Evolutionary conservation across 2,888 invertebrate genomes (phyloP), one percentile per base, ranked within the genome.

Genomic region (Sarcophaga rosellei): DNA sequence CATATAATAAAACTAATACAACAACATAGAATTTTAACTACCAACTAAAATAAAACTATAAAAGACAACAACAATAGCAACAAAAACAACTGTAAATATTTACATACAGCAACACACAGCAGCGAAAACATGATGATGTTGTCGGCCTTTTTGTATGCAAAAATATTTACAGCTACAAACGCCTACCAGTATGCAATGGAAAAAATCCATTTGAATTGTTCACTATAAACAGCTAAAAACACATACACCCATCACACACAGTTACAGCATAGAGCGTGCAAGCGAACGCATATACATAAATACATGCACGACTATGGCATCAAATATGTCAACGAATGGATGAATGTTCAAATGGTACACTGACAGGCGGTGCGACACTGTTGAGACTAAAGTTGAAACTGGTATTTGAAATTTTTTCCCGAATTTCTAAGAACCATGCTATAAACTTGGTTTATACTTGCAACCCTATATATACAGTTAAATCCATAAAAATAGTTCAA

Each of bases 141-240:
- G 81, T 84, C 69, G 77, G 59, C 75, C 73, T 63, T 78, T 81
- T 81, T 78, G 74, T 81, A 86, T 86, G 84, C 81, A 78, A 78
- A 78, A 81, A 23, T 72, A 84, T 86, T 86, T 86, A 72, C 84
- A 81, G 57, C 81, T 78, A 81, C 84, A 70, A 86, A 81, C 81
- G 84, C 84, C 86, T 72, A 84, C 78, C 75, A 72, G 74, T 79
- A 84, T 75, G 78, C 84, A 78, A 35, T 57, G 47, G 10, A 2
- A 78, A 83, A 77, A 86, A 74, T 10, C 10, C 44, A 84, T 84
- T 81, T 84, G 62, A 75, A 63, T 78, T 77, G 84, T 86, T 69
- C 74, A 10, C 68, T 66, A 73, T 65, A 53, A 81, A 12, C 65
- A n/a, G 57, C 6, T 23, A 70, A 69, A 74, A 72, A 23, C 53